Evolutionary conservation across 2,113 vertebrate genomes (phyloP).

Genomic region (Notarius quadriscutis): DNA sequence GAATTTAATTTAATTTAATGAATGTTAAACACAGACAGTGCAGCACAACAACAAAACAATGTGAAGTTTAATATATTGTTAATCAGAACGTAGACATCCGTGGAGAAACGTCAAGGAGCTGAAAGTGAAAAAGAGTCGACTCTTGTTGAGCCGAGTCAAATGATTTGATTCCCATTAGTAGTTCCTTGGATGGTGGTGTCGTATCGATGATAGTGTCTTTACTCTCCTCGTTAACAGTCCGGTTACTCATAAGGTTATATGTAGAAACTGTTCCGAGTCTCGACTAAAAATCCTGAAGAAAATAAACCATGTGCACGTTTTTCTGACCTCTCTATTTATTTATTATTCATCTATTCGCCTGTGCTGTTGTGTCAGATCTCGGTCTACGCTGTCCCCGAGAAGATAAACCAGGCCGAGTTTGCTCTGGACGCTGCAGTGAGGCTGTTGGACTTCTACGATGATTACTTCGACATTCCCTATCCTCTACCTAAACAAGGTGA

Average conservation of each 20-base stretch:
- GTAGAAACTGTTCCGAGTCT: neutral
- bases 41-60: neutral
- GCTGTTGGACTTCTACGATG: constrained; percentile 88
- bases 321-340: too few species aligned
- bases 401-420: constrained; percentile 82
- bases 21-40: neutral
- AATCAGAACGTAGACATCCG: neutral
- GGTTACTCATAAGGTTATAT: neutral
- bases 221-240: neutral
- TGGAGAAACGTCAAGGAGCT: neutral
- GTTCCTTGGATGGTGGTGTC: neutral
- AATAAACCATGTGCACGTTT: too few species aligned
- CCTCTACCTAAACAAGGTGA: constrained; percentile 88
- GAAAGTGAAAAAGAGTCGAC: neutral
- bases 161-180: neutral
- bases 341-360: neutral
- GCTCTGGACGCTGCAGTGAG: constrained; percentile 83
- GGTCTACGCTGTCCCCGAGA: constrained; percentile 82
- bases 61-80: neutral
- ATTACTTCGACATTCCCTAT: constrained; percentile 88
- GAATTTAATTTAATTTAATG: neutral
- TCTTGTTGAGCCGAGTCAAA: neutral
- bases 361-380: constrained; percentile 74
- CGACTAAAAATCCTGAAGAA: too few species aligned
- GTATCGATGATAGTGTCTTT: neutral